phyloP scores from a whole-genome alignment of 2,797 vertebrate species.

The Cynopterus sphinx region DNA sequence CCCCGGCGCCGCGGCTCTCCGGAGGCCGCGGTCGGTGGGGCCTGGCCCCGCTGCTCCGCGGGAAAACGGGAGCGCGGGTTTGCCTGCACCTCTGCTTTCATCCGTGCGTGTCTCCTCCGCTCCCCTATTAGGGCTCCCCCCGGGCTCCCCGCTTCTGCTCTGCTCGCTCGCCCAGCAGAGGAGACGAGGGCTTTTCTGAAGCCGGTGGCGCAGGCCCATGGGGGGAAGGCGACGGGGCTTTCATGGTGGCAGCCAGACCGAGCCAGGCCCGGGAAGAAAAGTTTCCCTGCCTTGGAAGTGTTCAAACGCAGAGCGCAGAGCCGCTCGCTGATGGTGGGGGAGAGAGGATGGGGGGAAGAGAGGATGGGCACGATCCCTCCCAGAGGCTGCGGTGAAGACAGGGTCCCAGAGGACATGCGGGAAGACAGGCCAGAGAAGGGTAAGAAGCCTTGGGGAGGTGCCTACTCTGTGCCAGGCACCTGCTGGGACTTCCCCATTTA shows the following conservation, averaged over 20 bases:
- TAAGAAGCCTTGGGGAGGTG: not conserved
- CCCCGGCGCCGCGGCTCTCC: no score
- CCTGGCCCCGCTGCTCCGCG: no score
- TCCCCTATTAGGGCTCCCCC: conserved; percentile 57
- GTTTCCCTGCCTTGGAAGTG: conserved; percentile 86
- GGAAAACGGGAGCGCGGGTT: conserved; percentile 87
- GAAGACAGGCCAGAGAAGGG: not conserved
- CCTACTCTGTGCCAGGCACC: not conserved
- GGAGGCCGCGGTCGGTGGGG: no score
- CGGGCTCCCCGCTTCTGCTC: conserved; percentile 66
- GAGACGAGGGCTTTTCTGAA: conserved; percentile 77
- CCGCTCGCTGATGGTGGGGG: not conserved
- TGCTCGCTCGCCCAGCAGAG: conserved; percentile 77
- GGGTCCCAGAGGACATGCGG: not conserved
- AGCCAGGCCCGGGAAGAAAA: conserved; percentile 71
- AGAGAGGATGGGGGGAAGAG: not conserved
- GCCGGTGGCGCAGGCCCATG: conserved; percentile 73
- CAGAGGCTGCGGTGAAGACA: not conserved
- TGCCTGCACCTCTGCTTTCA: conserved; percentile 82
- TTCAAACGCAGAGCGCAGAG: conserved; percentile 75
- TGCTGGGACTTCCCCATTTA: not conserved
- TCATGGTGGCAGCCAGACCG: conserved; percentile 79
- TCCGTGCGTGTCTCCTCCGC: conserved; percentile 82
- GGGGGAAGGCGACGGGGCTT: conserved; percentile 83
- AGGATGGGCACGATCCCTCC: not conserved